A percentile compares a stretch with the other conserved stretches of the same genome.
phyloP scores from a whole-genome alignment of 2,797 vertebrate genomes.

The Phalanger gymnotis region DNA sequence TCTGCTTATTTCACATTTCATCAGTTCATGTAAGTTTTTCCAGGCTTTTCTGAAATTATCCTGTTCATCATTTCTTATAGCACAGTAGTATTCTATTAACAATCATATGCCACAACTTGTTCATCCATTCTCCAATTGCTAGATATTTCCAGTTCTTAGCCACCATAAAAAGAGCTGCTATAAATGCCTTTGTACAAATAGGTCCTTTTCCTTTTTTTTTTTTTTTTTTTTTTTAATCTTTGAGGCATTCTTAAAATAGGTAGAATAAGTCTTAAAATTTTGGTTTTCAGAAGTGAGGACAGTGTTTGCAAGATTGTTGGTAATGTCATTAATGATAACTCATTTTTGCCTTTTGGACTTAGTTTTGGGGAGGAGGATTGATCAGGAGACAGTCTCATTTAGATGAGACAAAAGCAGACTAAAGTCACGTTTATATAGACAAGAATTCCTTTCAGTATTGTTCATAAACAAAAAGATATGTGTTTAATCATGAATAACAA shows the following conservation, averaged over 20 bases:
- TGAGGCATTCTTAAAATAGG: slow-evolving; percentile 23
- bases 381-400: not conserved
- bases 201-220: slow-evolving; percentile 6
- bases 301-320: slow-evolving; percentile 6
- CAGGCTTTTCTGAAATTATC: not conserved
- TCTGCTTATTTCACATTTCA: not conserved
- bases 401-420: not conserved
- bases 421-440: not conserved
- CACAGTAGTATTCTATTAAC: not conserved
- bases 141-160: not conserved
- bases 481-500: slow-evolving; percentile 14
- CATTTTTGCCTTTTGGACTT: slow-evolving; percentile 2
- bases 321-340: not conserved
- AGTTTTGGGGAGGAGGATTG: slow-evolving; percentile 2
- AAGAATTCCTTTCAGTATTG: not conserved
- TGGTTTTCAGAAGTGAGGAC: not conserved
- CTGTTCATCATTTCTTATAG: not conserved
- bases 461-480: slow-evolving; percentile 6
- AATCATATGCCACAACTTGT: not conserved
- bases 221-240: slow-evolving; percentile 33
- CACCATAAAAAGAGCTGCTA: not conserved
- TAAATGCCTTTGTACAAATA: not conserved
- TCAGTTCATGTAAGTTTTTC: not conserved
- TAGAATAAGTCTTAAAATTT: slow-evolving; percentile 19
- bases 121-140: not conserved